A percentile compares a stretch with the other conserved stretches of the same genome.
Evolutionary conservation across 2,797 vertebrate species (phyloP).

Genomic region (Poeciliopsis infans): DNA sequence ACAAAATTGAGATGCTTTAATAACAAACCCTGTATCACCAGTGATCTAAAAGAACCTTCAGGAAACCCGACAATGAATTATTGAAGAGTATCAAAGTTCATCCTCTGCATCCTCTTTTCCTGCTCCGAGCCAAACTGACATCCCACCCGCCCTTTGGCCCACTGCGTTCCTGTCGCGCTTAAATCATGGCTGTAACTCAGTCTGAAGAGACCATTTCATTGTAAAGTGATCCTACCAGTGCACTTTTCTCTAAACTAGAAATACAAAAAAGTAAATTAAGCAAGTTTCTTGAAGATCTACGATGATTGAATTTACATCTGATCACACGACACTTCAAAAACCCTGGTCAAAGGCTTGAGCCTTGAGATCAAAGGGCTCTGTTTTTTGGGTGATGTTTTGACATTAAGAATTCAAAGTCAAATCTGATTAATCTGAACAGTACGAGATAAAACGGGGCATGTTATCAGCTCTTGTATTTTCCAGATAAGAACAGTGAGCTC

Average conservation of each 20-base stretch:
- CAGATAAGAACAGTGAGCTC: background rate
- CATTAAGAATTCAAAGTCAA: background rate
- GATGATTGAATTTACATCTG: background rate
- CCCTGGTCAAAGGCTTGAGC: background rate
- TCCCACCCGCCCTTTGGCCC: no score
- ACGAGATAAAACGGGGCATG: background rate
- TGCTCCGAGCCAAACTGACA: no score
- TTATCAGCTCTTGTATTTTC: background rate
- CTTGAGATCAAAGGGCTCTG: background rate
- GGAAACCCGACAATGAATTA: no score
- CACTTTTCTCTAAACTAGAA: background rate
- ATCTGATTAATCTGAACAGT: background rate
- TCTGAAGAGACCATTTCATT: background rate
- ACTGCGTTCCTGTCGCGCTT: no score
- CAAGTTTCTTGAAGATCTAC: background rate
- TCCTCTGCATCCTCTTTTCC: no score
- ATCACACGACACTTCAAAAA: background rate
- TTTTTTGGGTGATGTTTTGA: background rate
- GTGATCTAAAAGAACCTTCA: no score
- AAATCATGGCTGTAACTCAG: background rate
- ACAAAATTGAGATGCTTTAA: no score
- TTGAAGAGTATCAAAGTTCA: no score
- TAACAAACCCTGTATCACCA: no score
- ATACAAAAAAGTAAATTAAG: background rate
- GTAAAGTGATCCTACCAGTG: background rate